Evolutionary conservation across 2,797 vertebrate genomes (phyloP), one percentile per base, ranked within the genome.

Genomic region (Poecilia picta): DNA sequence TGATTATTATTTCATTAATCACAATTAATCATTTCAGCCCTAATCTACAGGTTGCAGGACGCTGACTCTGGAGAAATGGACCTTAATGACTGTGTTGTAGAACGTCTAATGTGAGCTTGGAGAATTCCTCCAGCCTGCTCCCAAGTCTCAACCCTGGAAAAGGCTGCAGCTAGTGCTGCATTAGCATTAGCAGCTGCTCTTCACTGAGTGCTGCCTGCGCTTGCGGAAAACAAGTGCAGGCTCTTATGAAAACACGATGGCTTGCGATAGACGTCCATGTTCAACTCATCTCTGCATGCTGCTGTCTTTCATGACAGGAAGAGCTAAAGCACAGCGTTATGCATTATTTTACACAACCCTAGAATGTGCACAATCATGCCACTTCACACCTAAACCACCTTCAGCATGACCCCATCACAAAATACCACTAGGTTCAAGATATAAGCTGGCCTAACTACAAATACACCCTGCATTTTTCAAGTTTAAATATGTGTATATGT

Each of bases 331-430:
- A 36, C 8, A 7, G 36, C 72, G 41, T 51, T 84, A 28, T 68
- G 49, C 41, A 71, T 71, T 46, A 75, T 2, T 62, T 71, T 78
- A 33, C 55, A 51, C 16, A 77, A n/a, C 25, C 72, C 83, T 75
- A 88, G 51, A 71, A 82, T 81, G 64, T 78, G 75, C 33, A 78
- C 49, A 51, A 5, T 80, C 75, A 77, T 15, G 11, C 79, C 31
- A 31, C 51, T 31, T 76, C 79, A 53, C 77, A 79, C 23, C 25
- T 45, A 74, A 39, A 62, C 20, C 62, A 1, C 25, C 7, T 33
- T 73, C 33, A 11, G 39, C 31, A 53, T 20, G 16, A 31, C 2
- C 55, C 16, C 51, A 47, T 28, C 0, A 3, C 45, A 13, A 12
- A 4, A 43, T 15, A 20, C 2, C 68, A 57, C 51, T 66, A 43